Evolutionary conservation across 2,113 vertebrate genomes (phyloP).

Genomic region (Ptychochromis oligacanthus): DNA sequence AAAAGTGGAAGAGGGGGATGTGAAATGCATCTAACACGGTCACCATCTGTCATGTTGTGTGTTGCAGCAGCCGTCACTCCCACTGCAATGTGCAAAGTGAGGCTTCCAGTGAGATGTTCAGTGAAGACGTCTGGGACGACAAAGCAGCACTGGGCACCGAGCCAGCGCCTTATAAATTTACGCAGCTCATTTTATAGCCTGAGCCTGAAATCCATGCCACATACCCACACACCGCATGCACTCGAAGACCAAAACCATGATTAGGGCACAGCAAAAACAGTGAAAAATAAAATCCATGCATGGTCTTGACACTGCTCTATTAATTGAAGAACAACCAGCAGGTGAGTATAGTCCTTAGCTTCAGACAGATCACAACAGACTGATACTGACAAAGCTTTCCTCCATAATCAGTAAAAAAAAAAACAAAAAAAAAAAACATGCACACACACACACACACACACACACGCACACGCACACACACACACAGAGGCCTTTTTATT

Average conservation of each 20-base stretch:
- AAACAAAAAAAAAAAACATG: not conserved
- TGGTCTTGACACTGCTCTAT: not conserved
- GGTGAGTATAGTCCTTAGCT: not conserved
- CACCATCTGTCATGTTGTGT: slow-evolving; percentile 53
- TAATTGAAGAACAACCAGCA: not conserved
- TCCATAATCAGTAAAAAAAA: not conserved
- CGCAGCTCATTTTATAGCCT: slow-evolving; percentile 49
- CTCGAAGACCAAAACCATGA: not conserved
- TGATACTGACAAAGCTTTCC: slow-evolving; percentile 8
- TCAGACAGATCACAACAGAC: not conserved
- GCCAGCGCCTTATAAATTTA: slow-evolving; percentile 54
- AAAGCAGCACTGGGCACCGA: slow-evolving; percentile 33
- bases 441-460: too few species aligned
- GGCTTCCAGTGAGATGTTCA: slow-evolving; percentile 38
- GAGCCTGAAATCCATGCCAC: slow-evolving; percentile 31
- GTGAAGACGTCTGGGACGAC: slow-evolving; percentile 55
- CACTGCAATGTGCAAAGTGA: slow-evolving; percentile 34
- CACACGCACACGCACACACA: too few species aligned
- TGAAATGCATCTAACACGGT: slow-evolving; percentile 45
- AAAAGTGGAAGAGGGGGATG: not conserved
- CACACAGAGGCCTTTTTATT: slow-evolving; percentile 10
- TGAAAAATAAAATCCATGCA: not conserved
- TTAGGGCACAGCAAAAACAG: not conserved
- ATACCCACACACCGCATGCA: not conserved
- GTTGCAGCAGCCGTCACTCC: not conserved